phyloP scores from a whole-genome alignment of 2,888 invertebrate genomes.

The Hemithea aestivaria region DNA sequence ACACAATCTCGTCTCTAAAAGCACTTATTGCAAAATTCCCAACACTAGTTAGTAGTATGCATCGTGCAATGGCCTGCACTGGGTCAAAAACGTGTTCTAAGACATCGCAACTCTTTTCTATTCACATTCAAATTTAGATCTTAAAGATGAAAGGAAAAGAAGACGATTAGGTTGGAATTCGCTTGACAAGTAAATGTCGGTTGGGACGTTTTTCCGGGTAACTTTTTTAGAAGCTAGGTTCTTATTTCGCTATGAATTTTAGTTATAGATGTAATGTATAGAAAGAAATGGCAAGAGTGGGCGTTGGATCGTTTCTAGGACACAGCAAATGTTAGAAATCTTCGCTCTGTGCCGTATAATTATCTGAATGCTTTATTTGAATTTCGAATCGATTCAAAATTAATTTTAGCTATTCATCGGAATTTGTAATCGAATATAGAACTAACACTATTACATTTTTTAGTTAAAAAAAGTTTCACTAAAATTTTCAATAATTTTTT shows the following conservation, averaged over 20 bases:
- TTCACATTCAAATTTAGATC: slow-evolving; percentile 20
- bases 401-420: background rate
- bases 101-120: slow-evolving; percentile 36
- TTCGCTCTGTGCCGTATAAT: slow-evolving; percentile 37
- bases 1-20: slow-evolving; percentile 30
- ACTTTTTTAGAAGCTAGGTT: slow-evolving; percentile 71
- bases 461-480: too few species aligned
- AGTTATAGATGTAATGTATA: slow-evolving; percentile 68
- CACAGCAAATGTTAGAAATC: slow-evolving; percentile 71
- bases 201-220: slow-evolving; percentile 13
- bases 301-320: slow-evolving; percentile 72
- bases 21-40: slow-evolving; percentile 36
- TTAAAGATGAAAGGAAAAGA: background rate
- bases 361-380: slow-evolving; percentile 25
- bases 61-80: slow-evolving; percentile 78
- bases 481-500: too few species aligned
- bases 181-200: background rate
- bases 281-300: slow-evolving; percentile 75
- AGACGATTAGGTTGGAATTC: slow-evolving; percentile 10
- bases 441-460: too few species aligned
- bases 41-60: slow-evolving; percentile 77
- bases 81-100: slow-evolving; percentile 42
- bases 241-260: slow-evolving; percentile 78
- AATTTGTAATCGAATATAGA: too few species aligned
- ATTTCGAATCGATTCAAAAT: slow-evolving; percentile 13